phyloP scores from a whole-genome alignment of 53 echinoderm and acorn worm species.

The Mesocentrotus franciscanus region DNA sequence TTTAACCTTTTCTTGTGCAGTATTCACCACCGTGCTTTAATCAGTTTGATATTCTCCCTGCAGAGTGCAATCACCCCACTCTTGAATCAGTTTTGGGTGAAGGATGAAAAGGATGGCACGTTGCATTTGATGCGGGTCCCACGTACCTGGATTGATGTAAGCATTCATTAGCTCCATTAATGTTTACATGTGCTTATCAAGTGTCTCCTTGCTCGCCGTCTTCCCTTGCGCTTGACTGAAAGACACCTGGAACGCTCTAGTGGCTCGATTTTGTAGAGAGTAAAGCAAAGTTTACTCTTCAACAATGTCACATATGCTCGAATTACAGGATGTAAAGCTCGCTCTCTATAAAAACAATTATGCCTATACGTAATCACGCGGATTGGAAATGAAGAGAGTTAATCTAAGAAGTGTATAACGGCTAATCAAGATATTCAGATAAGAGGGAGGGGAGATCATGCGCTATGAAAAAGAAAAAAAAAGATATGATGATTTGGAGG shows the following conservation, averaged over 20 bases:
- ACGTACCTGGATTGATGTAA: slow-evolving; percentile 29
- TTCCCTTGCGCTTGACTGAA: not conserved
- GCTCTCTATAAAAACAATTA: not conserved
- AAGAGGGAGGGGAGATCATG: not conserved
- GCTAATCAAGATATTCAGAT: too few species aligned
- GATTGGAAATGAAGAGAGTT: not conserved
- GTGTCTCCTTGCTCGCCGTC: not conserved
- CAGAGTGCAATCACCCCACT: slow-evolving; percentile 30
- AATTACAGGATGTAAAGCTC: not conserved
- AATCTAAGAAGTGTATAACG: not conserved
- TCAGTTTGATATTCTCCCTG: not conserved
- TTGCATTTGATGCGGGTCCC: slow-evolving; percentile 19
- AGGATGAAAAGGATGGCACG: not conserved
- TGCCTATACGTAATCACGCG: too few species aligned
- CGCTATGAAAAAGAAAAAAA: not conserved
- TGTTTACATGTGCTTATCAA: slow-evolving; percentile 29
- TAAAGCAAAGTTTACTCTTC: slow-evolving; percentile 27
- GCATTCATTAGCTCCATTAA: slow-evolving; percentile 46
- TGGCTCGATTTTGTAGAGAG: not conserved
- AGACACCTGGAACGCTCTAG: not conserved
- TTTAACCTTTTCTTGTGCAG: not conserved
- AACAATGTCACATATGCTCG: not conserved
- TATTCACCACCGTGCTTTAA: not conserved
- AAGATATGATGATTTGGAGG: too few species aligned
- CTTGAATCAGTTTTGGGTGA: not conserved